phyloP scores from a whole-genome alignment of 1,140 invertebrate species.

The Drosophila quadrilineata region DNA sequence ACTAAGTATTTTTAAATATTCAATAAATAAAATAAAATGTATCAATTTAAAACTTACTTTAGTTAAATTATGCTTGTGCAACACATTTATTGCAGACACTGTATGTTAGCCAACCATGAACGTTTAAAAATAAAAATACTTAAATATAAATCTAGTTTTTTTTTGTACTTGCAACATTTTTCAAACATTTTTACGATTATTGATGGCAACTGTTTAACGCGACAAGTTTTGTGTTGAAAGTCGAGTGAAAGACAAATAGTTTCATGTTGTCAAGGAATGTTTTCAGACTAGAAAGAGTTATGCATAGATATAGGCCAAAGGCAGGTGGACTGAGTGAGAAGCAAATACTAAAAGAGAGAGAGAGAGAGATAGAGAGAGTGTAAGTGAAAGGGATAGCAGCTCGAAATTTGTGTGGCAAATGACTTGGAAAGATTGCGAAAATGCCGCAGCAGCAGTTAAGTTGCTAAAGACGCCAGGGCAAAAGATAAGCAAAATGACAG shows the following conservation, averaged over 20 bases:
- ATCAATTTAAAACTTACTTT: no score
- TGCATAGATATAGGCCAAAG: conserved; percentile 23
- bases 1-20: no score
- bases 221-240: conserved; percentile 49
- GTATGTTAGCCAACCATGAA: no score
- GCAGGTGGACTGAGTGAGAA: no score
- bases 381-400: no score
- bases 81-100: no score
- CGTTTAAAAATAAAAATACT: no score
- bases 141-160: no score
- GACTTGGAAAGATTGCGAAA: conserved; percentile 53
- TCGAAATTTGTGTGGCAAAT: conserved; percentile 49
- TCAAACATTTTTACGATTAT: conserved; percentile 70
- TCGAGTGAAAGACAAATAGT: conserved; percentile 72
- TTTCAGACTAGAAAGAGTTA: conserved; percentile 40
- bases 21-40: no score
- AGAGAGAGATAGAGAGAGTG: neutral
- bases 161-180: conserved; percentile 53
- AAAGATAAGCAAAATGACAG: no score
- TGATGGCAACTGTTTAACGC: conserved; percentile 32
- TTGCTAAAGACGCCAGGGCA: neutral
- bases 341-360: no score
- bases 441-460: conserved; percentile 32
- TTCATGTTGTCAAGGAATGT: conserved; percentile 72
- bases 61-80: no score